Conservation (phyloP, 37 sponge, comb jelly and placozoan genomes). For the Amphimedon queenslandica region DNA sequence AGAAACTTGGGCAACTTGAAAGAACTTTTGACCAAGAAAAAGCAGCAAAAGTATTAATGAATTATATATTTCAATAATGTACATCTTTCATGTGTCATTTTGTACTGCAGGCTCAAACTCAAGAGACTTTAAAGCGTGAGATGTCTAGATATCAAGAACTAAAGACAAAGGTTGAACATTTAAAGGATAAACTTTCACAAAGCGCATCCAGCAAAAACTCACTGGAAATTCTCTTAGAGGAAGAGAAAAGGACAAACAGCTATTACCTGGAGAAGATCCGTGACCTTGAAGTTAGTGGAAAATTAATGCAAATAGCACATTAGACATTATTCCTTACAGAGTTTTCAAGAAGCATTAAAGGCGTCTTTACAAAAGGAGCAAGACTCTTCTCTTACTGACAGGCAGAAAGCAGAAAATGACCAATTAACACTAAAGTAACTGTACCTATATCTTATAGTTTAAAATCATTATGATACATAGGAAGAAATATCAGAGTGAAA, state of each 20-base stretch:
- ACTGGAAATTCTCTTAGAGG: not conserved
- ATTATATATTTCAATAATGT: not conserved
- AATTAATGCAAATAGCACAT: no score
- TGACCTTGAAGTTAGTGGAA: not conserved
- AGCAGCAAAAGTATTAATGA: not conserved
- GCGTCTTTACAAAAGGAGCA: not conserved
- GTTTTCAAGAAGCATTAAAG: not conserved
- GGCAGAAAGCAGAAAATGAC: conserved; percentile 10
- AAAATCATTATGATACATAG: not conserved
- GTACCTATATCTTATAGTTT: not conserved
- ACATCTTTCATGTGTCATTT: not conserved
- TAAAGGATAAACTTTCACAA: not conserved
- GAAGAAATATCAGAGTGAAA: conserved; percentile 19
- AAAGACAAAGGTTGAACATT: not conserved
- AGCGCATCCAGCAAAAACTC: not conserved
- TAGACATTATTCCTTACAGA: no score
- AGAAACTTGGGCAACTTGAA: no score
- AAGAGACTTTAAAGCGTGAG: not conserved
- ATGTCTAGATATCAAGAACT: not conserved
- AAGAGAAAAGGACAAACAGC: not conserved
- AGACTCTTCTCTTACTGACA: not conserved
- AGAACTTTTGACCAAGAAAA: not conserved
- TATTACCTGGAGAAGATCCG: not conserved
- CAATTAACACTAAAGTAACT: conserved; percentile 6
- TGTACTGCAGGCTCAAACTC: not conserved